Conservation (phyloP, 2,113 vertebrate species). For the Puntigrus tetrazona region DNA sequence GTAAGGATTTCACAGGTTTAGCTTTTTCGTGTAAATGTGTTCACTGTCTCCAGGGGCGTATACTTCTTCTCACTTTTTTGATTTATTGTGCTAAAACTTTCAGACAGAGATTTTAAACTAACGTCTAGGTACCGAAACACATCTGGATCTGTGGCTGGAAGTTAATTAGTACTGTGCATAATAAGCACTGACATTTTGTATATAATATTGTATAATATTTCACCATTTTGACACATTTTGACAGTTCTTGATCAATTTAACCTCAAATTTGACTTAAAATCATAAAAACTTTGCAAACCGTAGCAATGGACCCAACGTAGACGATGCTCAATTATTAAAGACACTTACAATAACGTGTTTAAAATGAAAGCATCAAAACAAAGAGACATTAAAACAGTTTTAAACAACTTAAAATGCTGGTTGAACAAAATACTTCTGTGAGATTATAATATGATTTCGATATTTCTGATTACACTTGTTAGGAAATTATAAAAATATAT, state of each 20-base stretch:
- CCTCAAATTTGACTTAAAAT: background rate
- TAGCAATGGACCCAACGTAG: too few relatives aligned
- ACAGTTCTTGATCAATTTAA: background rate
- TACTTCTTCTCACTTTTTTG: conserved; percentile 10
- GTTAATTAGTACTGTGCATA: background rate
- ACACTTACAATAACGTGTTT: too few relatives aligned
- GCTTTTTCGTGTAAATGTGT: conserved; percentile 17
- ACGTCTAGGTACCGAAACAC: background rate
- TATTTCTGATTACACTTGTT: background rate
- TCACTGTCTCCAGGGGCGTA: background rate
- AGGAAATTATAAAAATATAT: background rate
- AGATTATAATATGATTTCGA: background rate
- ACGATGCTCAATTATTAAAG: too few relatives aligned
- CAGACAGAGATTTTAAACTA: background rate
- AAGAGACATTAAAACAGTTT: background rate
- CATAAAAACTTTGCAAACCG: too few relatives aligned
- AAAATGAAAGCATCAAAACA: too few relatives aligned
- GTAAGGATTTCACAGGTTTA: conserved; percentile 14
- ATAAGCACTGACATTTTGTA: background rate
- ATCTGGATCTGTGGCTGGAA: background rate
- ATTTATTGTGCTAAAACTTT: background rate
- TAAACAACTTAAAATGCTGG: background rate
- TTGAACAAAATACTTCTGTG: background rate
- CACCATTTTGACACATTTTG: background rate
- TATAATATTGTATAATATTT: background rate